Base-by-base conservation (phyloP, 2,888 invertebrate species). In the Drosophila ustulata region DNA sequence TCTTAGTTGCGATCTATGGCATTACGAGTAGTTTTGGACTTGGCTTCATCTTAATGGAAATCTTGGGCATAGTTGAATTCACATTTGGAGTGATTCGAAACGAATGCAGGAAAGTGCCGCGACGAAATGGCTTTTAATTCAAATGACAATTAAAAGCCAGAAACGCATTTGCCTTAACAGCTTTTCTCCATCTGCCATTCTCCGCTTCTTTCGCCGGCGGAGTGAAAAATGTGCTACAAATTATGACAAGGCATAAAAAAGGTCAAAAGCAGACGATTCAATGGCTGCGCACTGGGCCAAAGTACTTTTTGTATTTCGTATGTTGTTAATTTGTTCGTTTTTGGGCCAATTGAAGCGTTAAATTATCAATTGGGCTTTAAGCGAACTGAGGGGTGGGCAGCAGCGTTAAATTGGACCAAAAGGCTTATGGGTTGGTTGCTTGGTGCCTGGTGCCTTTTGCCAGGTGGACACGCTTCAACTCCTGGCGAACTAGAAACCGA, bases 351-450 rank as follows among this genome's bases (percentile, higher is more conserved):
- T 87, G 89, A 89, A 87, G 87, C 87, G 87, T 89, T 89, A 87
- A 87, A 87, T 87, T 89, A 89, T 89, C 89, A 80, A 87, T 87
- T 86, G 84, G 88, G 74, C 84, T 79, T 72, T 56, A 68, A 71
- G 62, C 69, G 61, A 66, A 46, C 9, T 30, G 30, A 66, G 78
- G 82, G 87, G 75, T 75, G 82, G 66, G 62, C 71, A 83, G 63
- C 70, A 80, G 86, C 88, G 77, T 88, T 88, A 86, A 86, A 86
- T 83, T 83, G 83, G 89, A 87, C 89, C 79, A 74, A 71, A 64
- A 75, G 84, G 69, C 79, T 75, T 78, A 53, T 78, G 77, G 43
- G 13, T 39, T 18, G 18, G 18, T 18, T 28, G 13, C 50, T 34
- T 23, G 7, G 9, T 9, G 9, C 34, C 1, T 3, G 4, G 6